Evolutionary conservation across 2,888 invertebrate species (phyloP).

Genomic region (Rhingia rostrata): DNA sequence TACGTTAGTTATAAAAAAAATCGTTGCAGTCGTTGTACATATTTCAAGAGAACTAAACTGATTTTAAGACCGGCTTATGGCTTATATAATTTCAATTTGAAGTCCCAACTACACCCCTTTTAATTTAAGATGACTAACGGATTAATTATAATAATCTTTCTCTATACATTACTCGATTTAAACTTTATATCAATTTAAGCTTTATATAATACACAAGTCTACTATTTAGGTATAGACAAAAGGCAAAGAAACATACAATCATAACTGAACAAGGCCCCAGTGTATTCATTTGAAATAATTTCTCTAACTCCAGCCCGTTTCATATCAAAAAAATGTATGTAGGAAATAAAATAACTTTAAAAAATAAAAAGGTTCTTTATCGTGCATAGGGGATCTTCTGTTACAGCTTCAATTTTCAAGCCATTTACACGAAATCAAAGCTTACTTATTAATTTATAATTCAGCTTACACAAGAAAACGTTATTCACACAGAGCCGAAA

Average conservation of each 20-base stretch:
- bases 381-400: constrained; percentile 19
- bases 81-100: no score
- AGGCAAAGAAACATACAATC: neutral
- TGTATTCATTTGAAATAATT: neutral
- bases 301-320: constrained; percentile 5
- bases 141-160: no score
- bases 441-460: constrained; percentile 55
- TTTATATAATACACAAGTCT: no score
- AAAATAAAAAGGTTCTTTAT: neutral
- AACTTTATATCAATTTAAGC: no score
- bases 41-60: no score
- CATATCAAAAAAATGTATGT: neutral
- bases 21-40: no score
- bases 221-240: neutral
- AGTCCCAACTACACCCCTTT: no score
- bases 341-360: neutral
- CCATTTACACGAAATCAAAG: constrained; percentile 9
- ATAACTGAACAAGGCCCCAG: constrained; percentile 4
- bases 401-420: constrained; percentile 26
- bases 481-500: constrained; percentile 38
- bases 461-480: constrained; percentile 47
- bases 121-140: no score
- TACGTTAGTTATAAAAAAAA: no score
- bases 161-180: no score
- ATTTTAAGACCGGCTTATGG: no score